These are phyloP conservation scores for Neomonachus schauinslandi DNA, from an alignment of 2,113 vertebrate genomes.

Conservation along the genomic window DNA sequence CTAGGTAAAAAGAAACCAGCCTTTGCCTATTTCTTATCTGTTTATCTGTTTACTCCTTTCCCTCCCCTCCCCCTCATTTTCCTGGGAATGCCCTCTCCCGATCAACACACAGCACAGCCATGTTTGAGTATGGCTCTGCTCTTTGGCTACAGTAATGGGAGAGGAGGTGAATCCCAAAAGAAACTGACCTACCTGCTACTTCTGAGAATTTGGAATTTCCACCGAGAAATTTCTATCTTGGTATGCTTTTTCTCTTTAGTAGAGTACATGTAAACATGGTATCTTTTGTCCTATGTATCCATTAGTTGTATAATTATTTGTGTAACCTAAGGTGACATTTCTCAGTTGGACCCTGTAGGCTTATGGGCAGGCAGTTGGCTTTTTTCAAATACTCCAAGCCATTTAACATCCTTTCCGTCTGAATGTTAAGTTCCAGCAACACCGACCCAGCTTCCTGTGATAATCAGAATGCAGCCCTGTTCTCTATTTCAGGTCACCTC, in stretches of 20 bases:
- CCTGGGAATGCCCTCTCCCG: not conserved
- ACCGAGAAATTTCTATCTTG: not conserved
- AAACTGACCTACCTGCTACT: not conserved
- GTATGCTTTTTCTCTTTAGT: not conserved
- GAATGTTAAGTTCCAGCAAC: not conserved
- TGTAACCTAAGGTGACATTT: not conserved
- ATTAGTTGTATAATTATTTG: not conserved
- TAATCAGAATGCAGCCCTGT: not conserved
- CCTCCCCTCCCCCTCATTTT: not conserved
- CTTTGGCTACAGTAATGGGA: not conserved
- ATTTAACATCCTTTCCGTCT: not conserved
- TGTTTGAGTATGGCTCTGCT: not conserved
- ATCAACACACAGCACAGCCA: fast-evolving
- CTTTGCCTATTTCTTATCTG: not conserved
- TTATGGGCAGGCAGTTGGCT: not conserved
- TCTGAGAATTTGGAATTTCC: not conserved
- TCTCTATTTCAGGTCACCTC: not conserved
- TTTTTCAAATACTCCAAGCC: not conserved
- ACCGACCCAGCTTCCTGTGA: not conserved
- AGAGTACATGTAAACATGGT: not conserved
- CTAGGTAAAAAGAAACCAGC: not conserved
- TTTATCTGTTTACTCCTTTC: not conserved
- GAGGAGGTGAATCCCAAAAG: not conserved
- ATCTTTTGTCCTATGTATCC: not conserved
- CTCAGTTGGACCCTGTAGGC: not conserved